These are phyloP conservation scores for Coccyzus lansbergi DNA, from an alignment of 2,797 vertebrate genomes.

Conservation along the genomic window DNA sequence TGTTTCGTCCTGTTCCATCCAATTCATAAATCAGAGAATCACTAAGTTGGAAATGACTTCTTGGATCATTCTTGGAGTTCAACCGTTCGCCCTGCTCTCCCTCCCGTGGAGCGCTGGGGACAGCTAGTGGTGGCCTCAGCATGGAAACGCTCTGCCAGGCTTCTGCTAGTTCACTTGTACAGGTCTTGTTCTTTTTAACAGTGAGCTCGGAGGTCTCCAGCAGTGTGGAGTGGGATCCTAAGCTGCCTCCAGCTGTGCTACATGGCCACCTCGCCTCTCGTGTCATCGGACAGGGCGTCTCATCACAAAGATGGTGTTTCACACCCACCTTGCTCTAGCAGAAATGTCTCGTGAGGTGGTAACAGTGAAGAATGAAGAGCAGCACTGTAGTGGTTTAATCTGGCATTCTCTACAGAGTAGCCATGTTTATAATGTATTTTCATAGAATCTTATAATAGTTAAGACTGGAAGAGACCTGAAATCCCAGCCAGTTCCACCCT, in stretches of 20 bases:
- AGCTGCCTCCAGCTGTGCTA: not conserved
- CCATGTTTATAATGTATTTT: no score
- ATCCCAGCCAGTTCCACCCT: no score
- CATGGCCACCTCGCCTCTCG: not conserved
- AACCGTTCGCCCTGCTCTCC: no score
- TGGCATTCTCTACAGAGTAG: not conserved
- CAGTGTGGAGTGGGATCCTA: no score
- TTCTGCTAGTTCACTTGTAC: not conserved
- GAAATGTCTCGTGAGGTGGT: not conserved
- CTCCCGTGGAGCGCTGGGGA: slow-evolving; percentile 35
- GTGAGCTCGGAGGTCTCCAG: not conserved
- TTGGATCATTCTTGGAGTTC: no score
- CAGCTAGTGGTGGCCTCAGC: slow-evolving; percentile 28
- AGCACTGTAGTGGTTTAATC: not conserved
- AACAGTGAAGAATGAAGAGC: not conserved
- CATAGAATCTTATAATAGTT: no score
- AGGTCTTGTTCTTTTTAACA: not conserved
- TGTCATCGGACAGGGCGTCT: accelerated
- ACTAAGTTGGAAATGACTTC: no score
- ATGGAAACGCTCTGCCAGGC: not conserved
- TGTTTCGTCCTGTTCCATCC: no score
- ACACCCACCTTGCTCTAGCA: not conserved
- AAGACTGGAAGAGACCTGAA: no score
- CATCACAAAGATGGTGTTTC: not conserved
- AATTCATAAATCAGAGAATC: no score